Percentiles rank a stretch among this genome's conserved stretches.
Evolutionary conservation across 2,888 invertebrate genomes (phyloP).

Genomic region (Pseudococcus viburni): DNA sequence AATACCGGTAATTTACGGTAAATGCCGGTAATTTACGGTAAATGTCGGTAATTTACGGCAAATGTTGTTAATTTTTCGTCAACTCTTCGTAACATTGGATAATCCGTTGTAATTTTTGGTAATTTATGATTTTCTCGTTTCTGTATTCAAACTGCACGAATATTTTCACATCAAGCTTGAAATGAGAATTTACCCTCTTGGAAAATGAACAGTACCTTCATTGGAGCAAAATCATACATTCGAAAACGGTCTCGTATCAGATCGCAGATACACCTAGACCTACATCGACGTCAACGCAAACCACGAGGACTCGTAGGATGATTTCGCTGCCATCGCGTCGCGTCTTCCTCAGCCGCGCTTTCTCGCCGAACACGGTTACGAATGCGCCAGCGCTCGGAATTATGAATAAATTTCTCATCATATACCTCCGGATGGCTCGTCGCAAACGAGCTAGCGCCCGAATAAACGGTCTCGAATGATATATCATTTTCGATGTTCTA

Average conservation of each 20-base stretch:
- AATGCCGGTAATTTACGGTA: too few relatives aligned
- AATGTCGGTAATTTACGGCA: too few relatives aligned
- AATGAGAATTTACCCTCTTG: too few relatives aligned
- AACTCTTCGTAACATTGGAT: too few relatives aligned
- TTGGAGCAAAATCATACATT: too few relatives aligned
- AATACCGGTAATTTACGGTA: too few relatives aligned
- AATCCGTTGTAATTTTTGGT: too few relatives aligned
- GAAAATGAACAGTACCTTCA: too few relatives aligned
- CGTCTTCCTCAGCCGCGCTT: background rate
- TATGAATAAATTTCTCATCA: constrained; percentile 18
- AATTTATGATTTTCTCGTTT: too few relatives aligned
- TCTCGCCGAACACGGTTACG: background rate
- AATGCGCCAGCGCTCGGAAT: background rate
- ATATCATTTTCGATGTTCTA: constrained; percentile 22
- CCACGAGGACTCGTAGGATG: background rate
- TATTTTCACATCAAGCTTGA: too few relatives aligned
- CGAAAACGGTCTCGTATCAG: background rate
- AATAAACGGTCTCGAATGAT: background rate
- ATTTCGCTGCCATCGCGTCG: background rate
- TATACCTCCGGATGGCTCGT: background rate
- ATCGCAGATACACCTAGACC: background rate
- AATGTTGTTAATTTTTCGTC: too few relatives aligned
- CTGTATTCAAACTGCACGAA: too few relatives aligned
- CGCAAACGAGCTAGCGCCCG: background rate
- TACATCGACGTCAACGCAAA: background rate